Percentiles rank a stretch among this genome's conserved stretches.
Conservation (phyloP, 2,888 invertebrate species). For the Caradrina clavipalpis region DNA sequence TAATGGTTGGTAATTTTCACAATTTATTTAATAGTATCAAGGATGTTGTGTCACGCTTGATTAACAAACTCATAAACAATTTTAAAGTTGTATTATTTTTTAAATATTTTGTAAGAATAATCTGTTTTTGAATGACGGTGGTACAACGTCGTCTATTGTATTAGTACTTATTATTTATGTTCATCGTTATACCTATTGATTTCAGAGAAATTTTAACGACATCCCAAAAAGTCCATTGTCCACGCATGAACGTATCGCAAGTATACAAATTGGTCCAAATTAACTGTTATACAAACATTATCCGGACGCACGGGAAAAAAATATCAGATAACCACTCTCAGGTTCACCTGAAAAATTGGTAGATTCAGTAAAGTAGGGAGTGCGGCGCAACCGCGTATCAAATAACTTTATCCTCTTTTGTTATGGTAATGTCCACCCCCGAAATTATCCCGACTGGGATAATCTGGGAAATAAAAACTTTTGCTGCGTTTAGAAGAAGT, state of each 20-base stretch:
- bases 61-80: constrained; percentile 53
- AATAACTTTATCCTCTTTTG: constrained; percentile 87
- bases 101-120: constrained; percentile 35
- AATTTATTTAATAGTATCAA: constrained; percentile 58
- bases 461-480: constrained; percentile 80
- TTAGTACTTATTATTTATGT: not conserved
- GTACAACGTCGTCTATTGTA: not conserved
- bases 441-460: constrained; percentile 82
- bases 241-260: constrained; percentile 60
- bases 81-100: constrained; percentile 44
- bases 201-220: not conserved
- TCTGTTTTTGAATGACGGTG: constrained; percentile 9
- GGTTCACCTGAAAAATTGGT: constrained; percentile 81
- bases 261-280: constrained; percentile 76
- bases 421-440: constrained; percentile 85
- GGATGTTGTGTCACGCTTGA: constrained; percentile 56
- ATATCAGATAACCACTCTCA: constrained; percentile 74
- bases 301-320: constrained; percentile 63
- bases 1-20: constrained; percentile 53
- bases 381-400: constrained; percentile 76
- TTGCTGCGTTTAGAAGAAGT: constrained; percentile 58
- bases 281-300: constrained; percentile 75
- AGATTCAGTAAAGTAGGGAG: constrained; percentile 73
- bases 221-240: constrained; percentile 38
- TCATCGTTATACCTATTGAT: not conserved